Percentiles rank a stretch among this genome's conserved stretches.
Conservation (phyloP, 2,797 vertebrate species). For the Siniperca obscura region DNA sequence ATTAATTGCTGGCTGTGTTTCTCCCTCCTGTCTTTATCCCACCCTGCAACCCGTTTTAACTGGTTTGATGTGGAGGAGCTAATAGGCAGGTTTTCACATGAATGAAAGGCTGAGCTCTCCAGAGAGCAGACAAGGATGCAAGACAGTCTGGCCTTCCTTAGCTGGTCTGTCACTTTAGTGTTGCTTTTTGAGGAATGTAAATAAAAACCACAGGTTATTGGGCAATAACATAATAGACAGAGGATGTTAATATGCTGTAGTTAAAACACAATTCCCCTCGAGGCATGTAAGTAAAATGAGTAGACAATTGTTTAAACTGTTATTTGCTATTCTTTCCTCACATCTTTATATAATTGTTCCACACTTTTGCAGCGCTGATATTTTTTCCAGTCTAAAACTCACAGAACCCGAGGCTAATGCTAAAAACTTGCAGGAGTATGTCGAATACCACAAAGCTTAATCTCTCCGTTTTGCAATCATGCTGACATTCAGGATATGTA, state of each 20-base stretch:
- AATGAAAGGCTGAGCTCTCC: conserved; percentile 39
- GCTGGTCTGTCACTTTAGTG: conserved; percentile 4
- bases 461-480: conserved; percentile 13
- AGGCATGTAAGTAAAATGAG: conserved; percentile 20
- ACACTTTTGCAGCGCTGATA: conserved; percentile 9
- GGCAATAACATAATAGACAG: conserved; percentile 4
- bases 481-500: conserved; percentile 25
- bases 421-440: conserved; percentile 25
- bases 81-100: conserved; percentile 46
- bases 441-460: conserved; percentile 7
- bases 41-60: conserved; percentile 41
- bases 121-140: conserved; percentile 2
- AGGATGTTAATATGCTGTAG: conserved; percentile 11
- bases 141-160: not conserved
- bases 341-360: conserved; percentile 9
- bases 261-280: conserved; percentile 14
- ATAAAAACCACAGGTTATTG: conserved; percentile 8
- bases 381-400: conserved; percentile 34
- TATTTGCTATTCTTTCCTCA: conserved; percentile 22
- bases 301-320: conserved; percentile 23
- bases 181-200: conserved; percentile 6
- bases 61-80: conserved; percentile 37
- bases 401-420: conserved; percentile 13
- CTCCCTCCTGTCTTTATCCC: conserved; percentile 31
- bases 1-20: conserved; percentile 54